A percentile compares a stretch with the other conserved stretches of the same genome.
phyloP scores from a whole-genome alignment of 2,888 invertebrate genomes.

The Dasypogon diadema region DNA sequence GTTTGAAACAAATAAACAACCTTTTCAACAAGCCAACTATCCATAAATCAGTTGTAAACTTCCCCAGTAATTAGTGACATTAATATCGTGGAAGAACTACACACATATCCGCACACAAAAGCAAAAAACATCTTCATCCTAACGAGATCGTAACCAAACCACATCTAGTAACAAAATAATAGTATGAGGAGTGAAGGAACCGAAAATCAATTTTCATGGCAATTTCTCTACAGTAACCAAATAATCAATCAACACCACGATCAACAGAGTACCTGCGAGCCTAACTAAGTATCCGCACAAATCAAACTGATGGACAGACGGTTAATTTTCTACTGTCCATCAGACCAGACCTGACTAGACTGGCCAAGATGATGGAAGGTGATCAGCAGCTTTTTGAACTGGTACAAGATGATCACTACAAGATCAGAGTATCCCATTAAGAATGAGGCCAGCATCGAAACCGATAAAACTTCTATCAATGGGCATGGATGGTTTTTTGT shows the following conservation, averaged over 20 bases:
- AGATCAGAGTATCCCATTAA: background rate
- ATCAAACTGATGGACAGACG: slow-evolving; percentile 40
- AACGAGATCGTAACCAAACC: no score
- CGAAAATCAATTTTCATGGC: slow-evolving; percentile 37
- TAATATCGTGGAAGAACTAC: background rate
- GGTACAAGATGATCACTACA: background rate
- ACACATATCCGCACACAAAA: no score
- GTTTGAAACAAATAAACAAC: background rate
- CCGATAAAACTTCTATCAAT: background rate
- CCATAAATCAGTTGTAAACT: background rate
- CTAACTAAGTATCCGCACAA: slow-evolving; percentile 37
- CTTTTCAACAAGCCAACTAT: slow-evolving; percentile 3
- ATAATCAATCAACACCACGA: slow-evolving; percentile 39
- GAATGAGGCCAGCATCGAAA: background rate
- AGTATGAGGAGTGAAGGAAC: background rate
- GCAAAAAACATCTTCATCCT: no score
- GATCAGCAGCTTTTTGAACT: slow-evolving; percentile 7
- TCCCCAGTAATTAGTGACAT: background rate
- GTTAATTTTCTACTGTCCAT: slow-evolving; percentile 45
- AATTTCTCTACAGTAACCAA: slow-evolving; percentile 46
- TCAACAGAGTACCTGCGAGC: slow-evolving; percentile 21
- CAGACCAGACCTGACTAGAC: no score
- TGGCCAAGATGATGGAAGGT: slow-evolving; percentile 43
- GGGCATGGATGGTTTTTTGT: background rate
- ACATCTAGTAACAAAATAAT: no score